Conservation (phyloP, 2,113 vertebrate species). For the Setophaga kirtlandii region DNA sequence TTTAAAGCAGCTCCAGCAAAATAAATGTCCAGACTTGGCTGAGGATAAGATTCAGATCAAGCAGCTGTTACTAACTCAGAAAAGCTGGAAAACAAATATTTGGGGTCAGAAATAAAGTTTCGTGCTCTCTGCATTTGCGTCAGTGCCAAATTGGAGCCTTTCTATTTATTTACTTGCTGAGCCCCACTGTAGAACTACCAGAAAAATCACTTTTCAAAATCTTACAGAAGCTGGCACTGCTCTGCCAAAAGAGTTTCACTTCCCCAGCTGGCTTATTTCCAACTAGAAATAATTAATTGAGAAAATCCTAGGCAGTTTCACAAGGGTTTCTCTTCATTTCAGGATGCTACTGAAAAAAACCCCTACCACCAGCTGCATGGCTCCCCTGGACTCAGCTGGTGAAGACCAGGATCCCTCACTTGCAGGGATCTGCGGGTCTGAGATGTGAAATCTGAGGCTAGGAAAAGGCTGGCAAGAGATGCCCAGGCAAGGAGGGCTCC, state of each 20-base stretch:
- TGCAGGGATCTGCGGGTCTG: not conserved
- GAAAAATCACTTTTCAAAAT: not conserved
- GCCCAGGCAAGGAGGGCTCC: not conserved
- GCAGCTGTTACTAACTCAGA: not conserved
- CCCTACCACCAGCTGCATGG: not conserved
- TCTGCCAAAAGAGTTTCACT: not conserved
- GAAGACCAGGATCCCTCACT: not conserved
- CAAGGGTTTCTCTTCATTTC: not conserved
- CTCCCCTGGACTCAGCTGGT: not conserved
- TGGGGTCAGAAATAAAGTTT: not conserved
- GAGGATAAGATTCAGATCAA: not conserved
- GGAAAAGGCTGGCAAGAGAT: not conserved
- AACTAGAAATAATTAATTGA: not conserved
- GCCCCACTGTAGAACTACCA: not conserved
- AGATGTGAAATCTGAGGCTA: not conserved
- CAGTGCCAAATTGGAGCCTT: not conserved
- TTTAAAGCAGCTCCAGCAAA: not conserved
- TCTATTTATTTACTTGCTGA: not conserved
- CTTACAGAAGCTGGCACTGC: not conserved
- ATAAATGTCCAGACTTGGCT: not conserved
- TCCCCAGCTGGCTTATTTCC: not conserved
- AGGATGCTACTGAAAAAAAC: not conserved
- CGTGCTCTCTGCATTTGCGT: not conserved
- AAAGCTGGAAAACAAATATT: not conserved
- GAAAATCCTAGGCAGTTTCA: not conserved